phyloP scores from a whole-genome alignment of 2,797 vertebrate genomes.

The Zenarchopterus dispar region DNA sequence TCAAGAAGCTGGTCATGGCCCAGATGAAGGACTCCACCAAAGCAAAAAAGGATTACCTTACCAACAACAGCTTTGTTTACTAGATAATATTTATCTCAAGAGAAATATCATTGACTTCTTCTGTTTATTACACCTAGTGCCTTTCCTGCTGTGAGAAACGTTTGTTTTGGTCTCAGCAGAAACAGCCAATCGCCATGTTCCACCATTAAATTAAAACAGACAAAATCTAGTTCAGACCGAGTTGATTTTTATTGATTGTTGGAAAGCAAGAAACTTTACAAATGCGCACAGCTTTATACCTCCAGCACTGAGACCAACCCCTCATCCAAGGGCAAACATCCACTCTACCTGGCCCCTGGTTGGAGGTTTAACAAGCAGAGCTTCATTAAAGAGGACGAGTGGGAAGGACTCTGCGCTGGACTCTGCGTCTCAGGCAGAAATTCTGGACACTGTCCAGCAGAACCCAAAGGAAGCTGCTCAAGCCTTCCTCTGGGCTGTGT shows the following conservation, averaged over 20 bases:
- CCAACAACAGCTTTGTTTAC: no score
- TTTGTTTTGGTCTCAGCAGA: no score
- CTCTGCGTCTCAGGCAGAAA: conserved; percentile 47
- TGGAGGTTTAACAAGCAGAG: conserved; percentile 73
- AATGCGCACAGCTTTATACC: conserved; percentile 53
- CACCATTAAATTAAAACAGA: neutral
- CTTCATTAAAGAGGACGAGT: conserved; percentile 77
- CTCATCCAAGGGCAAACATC: conserved; percentile 72
- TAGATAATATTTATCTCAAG: no score
- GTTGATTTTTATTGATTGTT: conserved; percentile 79
- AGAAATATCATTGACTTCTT: no score
- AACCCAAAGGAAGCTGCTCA: conserved; percentile 84
- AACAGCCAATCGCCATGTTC: no score
- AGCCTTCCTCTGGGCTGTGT: conserved; percentile 69
- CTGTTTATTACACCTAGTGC: no score
- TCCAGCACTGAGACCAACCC: conserved; percentile 48
- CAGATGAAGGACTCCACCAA: no score
- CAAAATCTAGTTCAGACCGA: conserved; percentile 14
- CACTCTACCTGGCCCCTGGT: conserved; percentile 70
- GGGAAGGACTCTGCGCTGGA: conserved; percentile 48
- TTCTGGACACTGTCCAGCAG: conserved; percentile 34
- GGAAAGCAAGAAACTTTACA: conserved; percentile 70
- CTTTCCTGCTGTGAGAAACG: no score
- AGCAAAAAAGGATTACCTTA: no score
- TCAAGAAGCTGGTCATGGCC: no score